Percentiles rank a stretch among this genome's conserved stretches.
These are phyloP conservation scores for Odontamblyopus lacepedii DNA, from an alignment of 2,797 vertebrate species.

Conservation along the genomic window DNA sequence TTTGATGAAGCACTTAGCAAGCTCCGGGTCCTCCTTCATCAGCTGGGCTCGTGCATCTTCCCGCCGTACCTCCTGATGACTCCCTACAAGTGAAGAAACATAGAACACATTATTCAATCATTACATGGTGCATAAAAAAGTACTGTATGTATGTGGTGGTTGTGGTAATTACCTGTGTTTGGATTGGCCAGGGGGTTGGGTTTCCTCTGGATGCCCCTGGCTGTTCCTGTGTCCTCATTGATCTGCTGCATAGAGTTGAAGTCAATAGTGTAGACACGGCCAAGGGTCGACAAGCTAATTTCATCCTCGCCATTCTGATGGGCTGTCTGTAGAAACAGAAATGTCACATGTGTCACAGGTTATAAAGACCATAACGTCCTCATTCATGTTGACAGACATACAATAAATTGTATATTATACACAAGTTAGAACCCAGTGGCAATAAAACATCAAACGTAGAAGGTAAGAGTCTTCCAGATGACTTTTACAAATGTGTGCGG, in stretches of 20 bases:
- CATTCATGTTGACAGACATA: background rate
- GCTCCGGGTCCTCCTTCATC: constrained; percentile 98
- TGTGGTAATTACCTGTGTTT: constrained; percentile 85
- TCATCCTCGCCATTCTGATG: constrained; percentile 99
- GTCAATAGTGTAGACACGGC: constrained; percentile 99
- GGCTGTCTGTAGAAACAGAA: constrained; percentile 86
- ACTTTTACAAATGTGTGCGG: too few relatives aligned
- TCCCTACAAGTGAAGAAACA: constrained; percentile 71
- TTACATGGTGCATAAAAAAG: background rate
- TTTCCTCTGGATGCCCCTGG: constrained; percentile 99
- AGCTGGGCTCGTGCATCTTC: constrained; percentile 97
- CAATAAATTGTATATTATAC: background rate
- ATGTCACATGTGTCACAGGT: constrained; percentile 7
- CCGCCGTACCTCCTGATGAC: constrained; percentile 92
- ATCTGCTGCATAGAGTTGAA: constrained; percentile 99
- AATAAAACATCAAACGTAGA: too few relatives aligned
- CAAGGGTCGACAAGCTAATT: constrained; percentile 98
- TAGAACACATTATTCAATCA: too few relatives aligned
- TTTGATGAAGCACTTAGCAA: constrained; percentile 99
- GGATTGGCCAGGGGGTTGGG: constrained; percentile 98
- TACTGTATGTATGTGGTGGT: too few relatives aligned
- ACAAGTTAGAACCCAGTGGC: background rate
- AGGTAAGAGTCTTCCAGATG: too few relatives aligned
- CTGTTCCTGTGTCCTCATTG: constrained; percentile 99
- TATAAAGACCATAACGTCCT: background rate